phyloP scores from a whole-genome alignment of 1,140 invertebrate species.

The Penaeus vannamei region DNA sequence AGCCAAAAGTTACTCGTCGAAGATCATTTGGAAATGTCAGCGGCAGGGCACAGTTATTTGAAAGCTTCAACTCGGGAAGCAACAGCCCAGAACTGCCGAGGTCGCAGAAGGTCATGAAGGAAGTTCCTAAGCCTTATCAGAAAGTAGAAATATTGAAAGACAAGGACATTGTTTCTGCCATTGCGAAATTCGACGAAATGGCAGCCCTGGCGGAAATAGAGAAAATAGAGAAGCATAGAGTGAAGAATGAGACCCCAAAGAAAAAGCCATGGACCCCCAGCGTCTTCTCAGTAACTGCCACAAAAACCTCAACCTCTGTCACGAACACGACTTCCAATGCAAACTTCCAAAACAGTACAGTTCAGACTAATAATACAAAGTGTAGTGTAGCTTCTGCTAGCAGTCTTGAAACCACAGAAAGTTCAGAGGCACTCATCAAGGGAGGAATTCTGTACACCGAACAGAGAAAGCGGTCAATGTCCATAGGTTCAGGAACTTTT shows the following conservation, averaged over 20 bases:
- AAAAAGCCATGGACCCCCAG: constrained; percentile 20
- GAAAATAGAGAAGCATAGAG: constrained; percentile 56
- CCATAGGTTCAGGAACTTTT: constrained; percentile 71
- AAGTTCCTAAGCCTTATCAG: constrained; percentile 52
- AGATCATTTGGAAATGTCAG: constrained; percentile 81
- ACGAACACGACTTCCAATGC: background rate
- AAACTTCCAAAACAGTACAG: too few relatives aligned
- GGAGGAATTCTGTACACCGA: constrained; percentile 70
- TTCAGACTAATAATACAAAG: too few relatives aligned
- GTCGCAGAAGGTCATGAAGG: constrained; percentile 17
- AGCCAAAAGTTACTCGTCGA: constrained; percentile 76
- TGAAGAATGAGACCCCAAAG: constrained; percentile 56
- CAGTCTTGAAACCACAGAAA: background rate
- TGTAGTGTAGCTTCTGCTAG: too few relatives aligned
- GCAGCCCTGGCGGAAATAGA: constrained; percentile 67
- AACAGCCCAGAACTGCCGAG: constrained; percentile 67
- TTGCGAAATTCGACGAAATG: constrained; percentile 67
- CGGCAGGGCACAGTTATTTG: constrained; percentile 73
- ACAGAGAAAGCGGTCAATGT: constrained; percentile 62
- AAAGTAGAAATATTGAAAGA: constrained; percentile 67
- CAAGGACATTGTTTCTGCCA: constrained; percentile 69
- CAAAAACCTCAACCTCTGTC: background rate
- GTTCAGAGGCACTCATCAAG: constrained; percentile 65
- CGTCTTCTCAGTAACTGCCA: background rate
- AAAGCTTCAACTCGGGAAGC: constrained; percentile 39